A percentile compares a stretch with the other conserved stretches of the same genome.
These are phyloP conservation scores for Austrolebias charrua DNA, from an alignment of 2,797 vertebrate species.

Conservation along the genomic window DNA sequence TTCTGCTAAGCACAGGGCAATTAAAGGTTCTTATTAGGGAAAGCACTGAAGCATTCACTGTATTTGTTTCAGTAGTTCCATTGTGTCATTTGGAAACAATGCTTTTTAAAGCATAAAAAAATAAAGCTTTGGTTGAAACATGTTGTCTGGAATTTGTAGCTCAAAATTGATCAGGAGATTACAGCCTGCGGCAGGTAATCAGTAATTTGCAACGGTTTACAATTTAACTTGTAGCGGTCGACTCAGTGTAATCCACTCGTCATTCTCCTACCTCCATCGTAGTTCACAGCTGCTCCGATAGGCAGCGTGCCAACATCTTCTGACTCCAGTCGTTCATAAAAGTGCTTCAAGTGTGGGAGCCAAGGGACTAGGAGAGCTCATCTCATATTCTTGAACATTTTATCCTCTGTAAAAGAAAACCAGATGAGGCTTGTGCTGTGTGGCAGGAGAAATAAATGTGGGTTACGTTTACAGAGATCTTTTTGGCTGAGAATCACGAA, in stretches of 20 bases:
- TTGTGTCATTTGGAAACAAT: constrained; percentile 24
- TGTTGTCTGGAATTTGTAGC: constrained; percentile 29
- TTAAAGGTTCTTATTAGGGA: background rate
- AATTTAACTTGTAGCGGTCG: constrained; percentile 55
- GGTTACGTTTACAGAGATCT: constrained; percentile 42
- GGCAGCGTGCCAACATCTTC: constrained; percentile 66
- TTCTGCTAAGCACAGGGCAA: background rate
- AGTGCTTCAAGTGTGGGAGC: constrained; percentile 58
- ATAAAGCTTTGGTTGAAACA: constrained; percentile 26
- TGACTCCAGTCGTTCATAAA: constrained; percentile 68
- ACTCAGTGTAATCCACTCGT: constrained; percentile 58
- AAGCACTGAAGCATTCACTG: background rate
- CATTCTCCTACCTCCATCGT: constrained; percentile 59
- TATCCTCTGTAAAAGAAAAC: constrained; percentile 66
- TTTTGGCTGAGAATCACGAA: constrained; percentile 42
- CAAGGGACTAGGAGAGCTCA: constrained; percentile 50
- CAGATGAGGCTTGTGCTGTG: constrained; percentile 63
- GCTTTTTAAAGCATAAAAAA: constrained; percentile 11
- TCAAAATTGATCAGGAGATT: constrained; percentile 40
- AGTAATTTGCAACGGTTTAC: constrained; percentile 62
- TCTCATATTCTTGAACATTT: constrained; percentile 67
- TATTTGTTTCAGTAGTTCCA: constrained; percentile 19
- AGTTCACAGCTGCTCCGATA: constrained; percentile 74
- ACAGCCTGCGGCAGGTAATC: constrained; percentile 56
- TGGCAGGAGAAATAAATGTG: constrained; percentile 45